phyloP scores from a whole-genome alignment of 2,888 invertebrate species.

The Tenthredo distinguenda region DNA sequence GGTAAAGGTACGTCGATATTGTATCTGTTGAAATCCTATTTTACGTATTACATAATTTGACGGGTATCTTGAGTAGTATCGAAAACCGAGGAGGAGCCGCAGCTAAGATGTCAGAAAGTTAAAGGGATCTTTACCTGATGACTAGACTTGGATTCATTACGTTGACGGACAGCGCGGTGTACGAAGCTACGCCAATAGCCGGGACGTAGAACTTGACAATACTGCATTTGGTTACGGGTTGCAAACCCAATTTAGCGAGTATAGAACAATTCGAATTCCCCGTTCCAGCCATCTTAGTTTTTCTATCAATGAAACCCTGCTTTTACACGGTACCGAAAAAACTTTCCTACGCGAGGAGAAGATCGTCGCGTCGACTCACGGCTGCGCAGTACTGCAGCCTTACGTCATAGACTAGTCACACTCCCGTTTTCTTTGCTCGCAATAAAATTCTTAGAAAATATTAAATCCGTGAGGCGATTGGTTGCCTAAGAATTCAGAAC shows the following conservation, averaged over 20 bases:
- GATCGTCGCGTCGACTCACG: not conserved
- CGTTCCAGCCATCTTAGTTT: slow-evolving; percentile 64
- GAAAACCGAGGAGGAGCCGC: not conserved
- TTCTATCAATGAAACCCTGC: not conserved
- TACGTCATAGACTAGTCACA: not conserved
- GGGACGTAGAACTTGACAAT: slow-evolving; percentile 88
- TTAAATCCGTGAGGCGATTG: not conserved
- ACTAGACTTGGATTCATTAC: slow-evolving; percentile 91
- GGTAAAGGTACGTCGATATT: no score
- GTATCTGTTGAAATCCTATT: not conserved
- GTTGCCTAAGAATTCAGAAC: not conserved
- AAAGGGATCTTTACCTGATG: slow-evolving; percentile 80
- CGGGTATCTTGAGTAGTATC: not conserved
- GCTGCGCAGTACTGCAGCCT: not conserved
- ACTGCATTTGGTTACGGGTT: slow-evolving; percentile 86
- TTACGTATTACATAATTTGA: slow-evolving; percentile 11
- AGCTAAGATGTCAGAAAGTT: not conserved
- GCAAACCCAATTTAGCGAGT: slow-evolving; percentile 76
- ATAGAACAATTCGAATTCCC: slow-evolving; percentile 64
- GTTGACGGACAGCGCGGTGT: slow-evolving; percentile 89
- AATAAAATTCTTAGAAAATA: not conserved
- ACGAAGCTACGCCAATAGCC: slow-evolving; percentile 87
- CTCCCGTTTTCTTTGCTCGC: not conserved
- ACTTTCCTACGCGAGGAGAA: not conserved
- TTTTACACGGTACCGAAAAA: not conserved